Evolutionary conservation across 2,797 vertebrate species (phyloP), one percentile per base, ranked within the genome.

Genomic region (Naso thynnoides): DNA sequence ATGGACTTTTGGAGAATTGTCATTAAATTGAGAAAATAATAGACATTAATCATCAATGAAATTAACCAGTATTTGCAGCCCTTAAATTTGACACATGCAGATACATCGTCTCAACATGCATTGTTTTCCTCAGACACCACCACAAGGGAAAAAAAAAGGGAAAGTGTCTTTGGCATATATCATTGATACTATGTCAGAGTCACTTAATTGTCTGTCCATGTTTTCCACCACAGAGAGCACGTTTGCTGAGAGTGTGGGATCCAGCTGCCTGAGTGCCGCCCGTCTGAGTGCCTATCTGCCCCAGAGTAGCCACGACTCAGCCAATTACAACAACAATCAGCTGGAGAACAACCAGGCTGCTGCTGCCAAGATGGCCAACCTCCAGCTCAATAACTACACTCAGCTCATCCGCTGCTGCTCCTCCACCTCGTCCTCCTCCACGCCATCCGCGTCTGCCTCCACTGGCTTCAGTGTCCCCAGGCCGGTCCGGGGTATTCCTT

Each of bases 281-380:
- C 96, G 96, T 6, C 95, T 99, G 89, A 98, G 96, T 85, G 95
- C 97, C 88, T 99, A 96, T 90, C 94, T 97, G 89, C 96, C 97
- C 0, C 97, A 98, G 87, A 96, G 96, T 93, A 98, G 93, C 95
- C 98, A 98, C 6, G 98, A 99, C 92, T 97, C 97, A 0, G 98
- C 98, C 92, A 99, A 99, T 92, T 97, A 98, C 94, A 98, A 94
- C 93, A 99, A 99, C 94, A 98, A 99, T 23, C 97, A 98, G 91
- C 96, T 99, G 55, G 98, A 99, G 93, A 97, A 96, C 92, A 98
- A 95, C 94, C 98, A 98, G 89, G 97, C 96, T 16, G 97, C 96
- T 8, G 97, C 97, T 49, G 97, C 97, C 90, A 99, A 99, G 93
- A 96, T 98, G 65, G 96, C 97, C 72, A 96, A 96, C 91, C 93